Evolutionary conservation across 2,888 invertebrate species (phyloP), one percentile per base, ranked within the genome.

Genomic region (Pristionchus japonicus): DNA sequence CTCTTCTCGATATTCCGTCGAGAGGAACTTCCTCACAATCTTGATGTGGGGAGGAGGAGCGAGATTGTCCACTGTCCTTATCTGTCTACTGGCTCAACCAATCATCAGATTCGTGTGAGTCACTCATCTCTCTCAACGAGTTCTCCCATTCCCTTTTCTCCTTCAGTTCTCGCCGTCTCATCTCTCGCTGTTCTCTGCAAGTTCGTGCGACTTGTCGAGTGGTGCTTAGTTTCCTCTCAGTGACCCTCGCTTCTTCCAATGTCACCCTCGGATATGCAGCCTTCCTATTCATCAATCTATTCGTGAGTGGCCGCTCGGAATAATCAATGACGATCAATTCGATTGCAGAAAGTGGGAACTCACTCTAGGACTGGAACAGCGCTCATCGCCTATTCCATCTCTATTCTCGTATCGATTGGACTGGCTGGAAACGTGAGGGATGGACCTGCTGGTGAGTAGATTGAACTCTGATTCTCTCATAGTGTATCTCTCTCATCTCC

Each of bases 371-470:
- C 31, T 49, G 82, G 82, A 7, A 15, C 49, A 20, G n/a, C 17
- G 15, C 13, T 82, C 15, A 82, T 82, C 3, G 31, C 49, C 47
- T 82, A 49, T 49, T 40, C 82, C 7, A 49, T 47, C 34, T 82
- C 49, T 20, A 31, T 82, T 49, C 82, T 82, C 23, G 2, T 82
- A 6, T 37, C 82, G 9, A 40, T 82, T 49, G 82, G 82, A 82
- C 31, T 52, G 52, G 82, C 82, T 17, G 49, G 82, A n/a, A 47
- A 74, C 40, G 74, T 74, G 74, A 74, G 74, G 23, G 74, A 74
- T 23, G 74, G 74, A 43, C 40, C 74, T 40, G 40, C 74, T 2
- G 74, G 74, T 74, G 15, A 74, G 74, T 40, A 6, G 34, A 15
- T 70, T 6, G 34, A 34, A 23, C 27, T 34, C 20, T 37, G 13